Conservation (phyloP, 2,888 invertebrate species). For the Watsonalla binaria region DNA sequence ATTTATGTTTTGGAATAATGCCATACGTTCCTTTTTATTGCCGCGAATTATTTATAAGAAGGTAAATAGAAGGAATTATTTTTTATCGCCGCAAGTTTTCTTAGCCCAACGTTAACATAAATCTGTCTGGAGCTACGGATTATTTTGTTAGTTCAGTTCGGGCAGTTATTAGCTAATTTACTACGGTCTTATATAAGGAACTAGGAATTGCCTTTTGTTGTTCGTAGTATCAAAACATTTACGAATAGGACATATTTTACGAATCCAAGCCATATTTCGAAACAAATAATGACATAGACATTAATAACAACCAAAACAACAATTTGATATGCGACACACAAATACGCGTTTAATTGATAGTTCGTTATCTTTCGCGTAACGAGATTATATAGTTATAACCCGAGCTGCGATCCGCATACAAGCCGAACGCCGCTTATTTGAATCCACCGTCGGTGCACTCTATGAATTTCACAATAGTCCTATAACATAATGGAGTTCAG, state of each 20-base stretch:
- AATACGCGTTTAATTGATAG: slow-evolving; percentile 41
- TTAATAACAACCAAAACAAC: slow-evolving; percentile 22
- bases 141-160: too few species aligned
- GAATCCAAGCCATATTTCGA: not conserved
- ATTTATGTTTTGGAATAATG: slow-evolving; percentile 44
- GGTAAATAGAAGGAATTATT: slow-evolving; percentile 20
- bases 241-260: too few species aligned
- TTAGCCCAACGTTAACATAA: too few species aligned
- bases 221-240: too few species aligned
- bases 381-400: slow-evolving; percentile 48
- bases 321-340: slow-evolving; percentile 33
- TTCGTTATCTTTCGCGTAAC: slow-evolving; percentile 40
- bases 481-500: not conserved
- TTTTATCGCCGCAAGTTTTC: slow-evolving; percentile 4
- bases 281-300: slow-evolving; percentile 4
- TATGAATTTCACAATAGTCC: slow-evolving; percentile 3
- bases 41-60: slow-evolving; percentile 36
- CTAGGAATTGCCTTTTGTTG: too few species aligned
- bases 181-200: too few species aligned
- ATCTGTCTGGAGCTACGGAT: too few species aligned
- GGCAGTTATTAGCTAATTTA: too few species aligned
- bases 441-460: slow-evolving; percentile 27
- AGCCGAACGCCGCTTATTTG: slow-evolving; percentile 38
- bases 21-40: slow-evolving; percentile 42
- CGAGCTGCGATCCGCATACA: slow-evolving; percentile 28